These are phyloP conservation scores for Tetragonula carbonaria DNA, from an alignment of 2,888 invertebrate genomes.

Conservation along the genomic window DNA sequence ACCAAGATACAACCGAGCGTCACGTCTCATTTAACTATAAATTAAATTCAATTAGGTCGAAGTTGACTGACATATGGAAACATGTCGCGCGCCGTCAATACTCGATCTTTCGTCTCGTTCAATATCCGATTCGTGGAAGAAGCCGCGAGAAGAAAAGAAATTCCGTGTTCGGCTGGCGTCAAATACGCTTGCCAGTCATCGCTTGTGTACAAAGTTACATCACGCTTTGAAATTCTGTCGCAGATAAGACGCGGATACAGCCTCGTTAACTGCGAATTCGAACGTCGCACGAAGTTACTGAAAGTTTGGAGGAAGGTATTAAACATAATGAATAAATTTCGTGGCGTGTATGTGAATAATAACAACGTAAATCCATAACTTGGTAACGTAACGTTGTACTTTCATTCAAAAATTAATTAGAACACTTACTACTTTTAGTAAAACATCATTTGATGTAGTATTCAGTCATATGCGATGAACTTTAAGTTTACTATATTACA, in stretches of 20 bases:
- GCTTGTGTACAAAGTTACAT: not conserved
- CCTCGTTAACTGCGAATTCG: not conserved
- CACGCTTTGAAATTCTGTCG: not conserved
- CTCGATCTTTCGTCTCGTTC: conserved; percentile 25
- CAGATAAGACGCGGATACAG: not conserved
- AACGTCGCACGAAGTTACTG: not conserved
- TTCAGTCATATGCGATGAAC: not conserved
- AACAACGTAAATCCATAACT: not conserved
- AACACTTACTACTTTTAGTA: not conserved
- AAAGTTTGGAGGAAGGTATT: not conserved
- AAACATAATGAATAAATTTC: not conserved
- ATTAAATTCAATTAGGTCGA: conserved; percentile 63
- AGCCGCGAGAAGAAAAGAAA: not conserved
- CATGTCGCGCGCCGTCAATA: conserved; percentile 11
- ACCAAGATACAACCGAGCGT: conserved; percentile 43
- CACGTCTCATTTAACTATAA: conserved; percentile 53
- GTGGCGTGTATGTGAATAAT: too few relatives aligned
- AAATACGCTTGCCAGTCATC: not conserved
- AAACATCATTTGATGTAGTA: not conserved
- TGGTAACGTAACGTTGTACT: not conserved
- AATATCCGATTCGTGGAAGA: not conserved
- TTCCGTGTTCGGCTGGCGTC: not conserved
- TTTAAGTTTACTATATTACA: not conserved
- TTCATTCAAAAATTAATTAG: not conserved
- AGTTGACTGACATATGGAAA: conserved; percentile 50